A percentile compares a stretch with the other conserved stretches of the same genome.
Conservation (phyloP, 2,888 invertebrate genomes). For the Dynastes grantii region DNA sequence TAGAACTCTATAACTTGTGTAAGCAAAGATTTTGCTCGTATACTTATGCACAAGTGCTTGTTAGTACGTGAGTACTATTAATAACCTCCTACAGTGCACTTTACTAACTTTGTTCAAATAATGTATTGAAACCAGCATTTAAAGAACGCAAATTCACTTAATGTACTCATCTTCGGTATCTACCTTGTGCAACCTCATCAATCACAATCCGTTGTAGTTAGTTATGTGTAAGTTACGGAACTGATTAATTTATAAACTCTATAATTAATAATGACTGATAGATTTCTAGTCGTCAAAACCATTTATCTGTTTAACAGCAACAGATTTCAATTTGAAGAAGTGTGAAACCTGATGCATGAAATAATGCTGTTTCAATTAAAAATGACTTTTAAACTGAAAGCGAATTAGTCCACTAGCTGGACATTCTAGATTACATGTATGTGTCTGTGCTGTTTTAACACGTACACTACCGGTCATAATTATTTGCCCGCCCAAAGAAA, state of each 20-base stretch:
- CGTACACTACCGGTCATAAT: too few species aligned
- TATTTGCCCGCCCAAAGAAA: too few species aligned
- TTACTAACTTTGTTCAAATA: background rate
- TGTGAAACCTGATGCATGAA: background rate
- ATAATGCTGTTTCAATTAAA: background rate
- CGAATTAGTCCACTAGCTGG: too few species aligned
- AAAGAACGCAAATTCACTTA: constrained; percentile 30
- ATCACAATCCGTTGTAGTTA: constrained; percentile 23
- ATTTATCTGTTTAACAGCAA: constrained; percentile 31
- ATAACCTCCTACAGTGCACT: constrained; percentile 9
- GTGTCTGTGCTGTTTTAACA: too few species aligned
- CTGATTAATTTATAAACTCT: constrained; percentile 42
- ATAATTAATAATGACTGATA: constrained; percentile 43
- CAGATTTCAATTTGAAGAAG: constrained; percentile 36
- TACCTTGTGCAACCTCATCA: constrained; percentile 23
- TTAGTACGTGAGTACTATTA: background rate
- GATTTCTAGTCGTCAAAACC: constrained; percentile 28
- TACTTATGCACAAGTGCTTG: too few species aligned
- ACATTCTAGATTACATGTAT: too few species aligned
- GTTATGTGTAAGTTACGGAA: constrained; percentile 11
- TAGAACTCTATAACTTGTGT: too few species aligned
- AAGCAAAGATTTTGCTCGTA: too few species aligned
- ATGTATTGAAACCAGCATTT: background rate
- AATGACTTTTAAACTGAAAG: too few species aligned
- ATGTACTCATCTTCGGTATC: background rate